Evolutionary conservation across 2,888 invertebrate species (phyloP).

Genomic region (Drosophila testacea): DNA sequence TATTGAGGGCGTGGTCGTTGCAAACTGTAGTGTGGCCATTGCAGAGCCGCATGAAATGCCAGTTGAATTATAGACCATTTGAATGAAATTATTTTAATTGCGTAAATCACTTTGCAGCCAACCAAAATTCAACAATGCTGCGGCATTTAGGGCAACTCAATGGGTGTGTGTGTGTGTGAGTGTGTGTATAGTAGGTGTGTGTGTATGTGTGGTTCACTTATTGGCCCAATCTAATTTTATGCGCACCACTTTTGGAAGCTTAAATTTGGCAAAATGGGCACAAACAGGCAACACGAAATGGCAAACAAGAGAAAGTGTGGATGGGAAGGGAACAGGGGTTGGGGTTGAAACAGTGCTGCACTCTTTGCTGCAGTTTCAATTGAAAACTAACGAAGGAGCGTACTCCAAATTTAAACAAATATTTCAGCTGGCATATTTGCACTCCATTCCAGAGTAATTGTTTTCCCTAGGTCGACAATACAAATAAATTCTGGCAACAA

Average conservation of each 20-base stretch:
- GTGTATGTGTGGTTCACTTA: conserved; percentile 56
- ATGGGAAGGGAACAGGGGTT: neutral
- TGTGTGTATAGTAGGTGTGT: neutral
- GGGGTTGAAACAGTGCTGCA: conserved; percentile 1
- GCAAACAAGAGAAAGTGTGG: neutral
- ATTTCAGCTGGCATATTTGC: conserved; percentile 75
- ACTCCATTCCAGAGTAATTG: conserved; percentile 72
- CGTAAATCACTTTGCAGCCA: conserved; percentile 78
- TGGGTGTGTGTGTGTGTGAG: conserved; percentile 18
- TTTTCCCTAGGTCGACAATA: conserved; percentile 65
- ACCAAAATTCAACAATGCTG: conserved; percentile 74
- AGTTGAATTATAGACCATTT: conserved; percentile 79
- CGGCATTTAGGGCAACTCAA: conserved; percentile 49
- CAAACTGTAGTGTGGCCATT: conserved; percentile 49
- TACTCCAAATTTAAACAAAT: conserved; percentile 63
- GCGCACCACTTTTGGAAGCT: conserved; percentile 51
- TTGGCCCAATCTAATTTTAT: conserved; percentile 73
- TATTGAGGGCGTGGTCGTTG: conserved; percentile 39
- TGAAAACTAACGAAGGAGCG: conserved; percentile 51
- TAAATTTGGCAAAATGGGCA: conserved; percentile 31
- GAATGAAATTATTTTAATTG: conserved; percentile 81
- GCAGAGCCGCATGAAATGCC: conserved; percentile 68
- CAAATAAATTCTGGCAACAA: conserved; percentile 67
- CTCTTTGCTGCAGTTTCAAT: conserved; percentile 24
- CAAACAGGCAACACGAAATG: conserved; percentile 14